Percentiles rank a stretch among this genome's conserved stretches.
These are phyloP conservation scores for Porites rus DNA, from an alignment of 92 coral and sea anemone species.

Conservation along the genomic window DNA sequence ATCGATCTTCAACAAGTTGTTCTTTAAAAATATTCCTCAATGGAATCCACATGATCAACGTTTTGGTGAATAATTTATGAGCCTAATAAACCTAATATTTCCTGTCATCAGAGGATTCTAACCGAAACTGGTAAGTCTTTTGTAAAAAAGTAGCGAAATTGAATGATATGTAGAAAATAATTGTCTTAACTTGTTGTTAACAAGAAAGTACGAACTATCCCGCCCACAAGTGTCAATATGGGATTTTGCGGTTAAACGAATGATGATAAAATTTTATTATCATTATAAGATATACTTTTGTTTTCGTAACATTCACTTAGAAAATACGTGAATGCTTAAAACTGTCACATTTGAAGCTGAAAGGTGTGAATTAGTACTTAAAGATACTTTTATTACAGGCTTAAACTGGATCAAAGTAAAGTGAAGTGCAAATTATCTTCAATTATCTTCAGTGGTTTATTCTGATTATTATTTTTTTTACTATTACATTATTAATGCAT, in stretches of 20 bases:
- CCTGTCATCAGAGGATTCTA: background rate
- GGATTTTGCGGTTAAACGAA: background rate
- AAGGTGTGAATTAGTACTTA: conserved; percentile 4
- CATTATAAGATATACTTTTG: background rate
- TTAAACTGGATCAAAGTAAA: background rate
- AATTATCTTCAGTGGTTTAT: background rate
- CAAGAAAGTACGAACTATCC: conserved; percentile 27
- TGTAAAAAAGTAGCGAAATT: background rate
- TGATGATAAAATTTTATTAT: background rate
- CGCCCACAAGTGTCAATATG: background rate
- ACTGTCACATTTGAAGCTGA: background rate
- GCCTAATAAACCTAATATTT: background rate
- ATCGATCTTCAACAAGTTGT: background rate
- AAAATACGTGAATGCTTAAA: background rate
- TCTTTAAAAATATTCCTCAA: background rate
- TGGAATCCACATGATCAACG: background rate
- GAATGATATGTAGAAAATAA: background rate
- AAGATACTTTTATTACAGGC: background rate
- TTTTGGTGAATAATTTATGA: background rate
- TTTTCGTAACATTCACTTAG: background rate
- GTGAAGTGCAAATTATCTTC: conserved; percentile 7
- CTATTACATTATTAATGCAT: conserved; percentile 9
- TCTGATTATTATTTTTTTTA: background rate
- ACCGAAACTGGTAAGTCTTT: too few species aligned
- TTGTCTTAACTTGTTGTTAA: background rate